A percentile compares a stretch with the other conserved stretches of the same genome.
Evolutionary conservation across 2,113 vertebrate species (phyloP).

Genomic region (Mormyrus iriodes): DNA sequence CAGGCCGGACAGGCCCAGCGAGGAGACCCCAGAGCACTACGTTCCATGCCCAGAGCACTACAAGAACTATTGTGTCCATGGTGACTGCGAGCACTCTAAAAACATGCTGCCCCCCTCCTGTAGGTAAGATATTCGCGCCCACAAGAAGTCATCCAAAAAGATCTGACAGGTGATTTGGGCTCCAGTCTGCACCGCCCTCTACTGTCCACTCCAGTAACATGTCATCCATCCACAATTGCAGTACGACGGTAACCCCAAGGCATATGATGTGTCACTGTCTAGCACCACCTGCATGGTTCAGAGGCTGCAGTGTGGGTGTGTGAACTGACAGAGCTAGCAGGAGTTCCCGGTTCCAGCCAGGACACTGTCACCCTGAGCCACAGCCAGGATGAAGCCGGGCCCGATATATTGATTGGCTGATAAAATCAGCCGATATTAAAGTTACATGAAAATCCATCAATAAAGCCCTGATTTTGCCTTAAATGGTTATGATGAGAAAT

Average conservation of each 20-base stretch:
- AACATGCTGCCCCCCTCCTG: slow-evolving; percentile 85
- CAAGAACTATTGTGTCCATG: slow-evolving; percentile 92
- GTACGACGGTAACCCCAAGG: not conserved
- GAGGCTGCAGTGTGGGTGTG: not conserved
- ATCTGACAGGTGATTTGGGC: not conserved
- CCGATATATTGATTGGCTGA: not conserved
- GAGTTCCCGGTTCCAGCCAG: not conserved
- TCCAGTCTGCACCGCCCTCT: not conserved
- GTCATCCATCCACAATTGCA: not conserved
- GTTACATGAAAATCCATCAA: not conserved
- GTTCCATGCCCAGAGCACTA: slow-evolving; percentile 91
- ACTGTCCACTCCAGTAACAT: not conserved
- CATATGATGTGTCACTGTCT: not conserved
- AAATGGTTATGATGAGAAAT: not conserved
- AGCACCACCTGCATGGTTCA: not conserved
- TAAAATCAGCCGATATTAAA: not conserved
- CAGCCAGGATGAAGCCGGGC: not conserved
- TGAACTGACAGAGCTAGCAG: not conserved
- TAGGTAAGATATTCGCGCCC: slow-evolving; percentile 65
- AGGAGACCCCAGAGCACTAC: slow-evolving; percentile 76
- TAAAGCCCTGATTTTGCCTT: not conserved
- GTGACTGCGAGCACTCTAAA: slow-evolving; percentile 88
- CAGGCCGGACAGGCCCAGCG: slow-evolving; percentile 68
- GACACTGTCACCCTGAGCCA: not conserved
- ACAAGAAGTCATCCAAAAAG: not conserved